phyloP scores from a whole-genome alignment of 2,888 invertebrate genomes.

The Cybosia mesomella region DNA sequence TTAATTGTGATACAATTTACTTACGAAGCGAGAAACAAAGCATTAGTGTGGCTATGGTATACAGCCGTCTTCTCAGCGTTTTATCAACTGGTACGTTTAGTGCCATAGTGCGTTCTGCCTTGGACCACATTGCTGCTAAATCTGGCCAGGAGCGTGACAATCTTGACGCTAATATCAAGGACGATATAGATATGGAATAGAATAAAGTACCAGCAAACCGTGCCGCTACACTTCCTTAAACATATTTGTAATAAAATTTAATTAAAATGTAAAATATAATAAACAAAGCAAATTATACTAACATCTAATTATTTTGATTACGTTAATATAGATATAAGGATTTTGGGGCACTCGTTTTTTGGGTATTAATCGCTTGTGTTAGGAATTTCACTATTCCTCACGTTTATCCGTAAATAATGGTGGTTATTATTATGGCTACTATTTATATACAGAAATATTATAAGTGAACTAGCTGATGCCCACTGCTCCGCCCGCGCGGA shows the following conservation, averaged over 20 bases:
- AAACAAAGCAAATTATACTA: no score
- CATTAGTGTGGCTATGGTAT: constrained; percentile 50
- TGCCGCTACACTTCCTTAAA: constrained; percentile 67
- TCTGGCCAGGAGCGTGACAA: constrained; percentile 59
- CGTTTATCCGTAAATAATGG: no score
- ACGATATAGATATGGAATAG: constrained; percentile 66
- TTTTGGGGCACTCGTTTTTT: no score
- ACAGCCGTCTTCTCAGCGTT: constrained; percentile 58
- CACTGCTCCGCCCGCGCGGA: no score
- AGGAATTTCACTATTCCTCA: no score
- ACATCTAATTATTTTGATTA: no score
- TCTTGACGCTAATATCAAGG: constrained; percentile 63
- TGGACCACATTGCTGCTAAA: constrained; percentile 59
- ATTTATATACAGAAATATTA: no score
- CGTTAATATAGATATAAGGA: no score
- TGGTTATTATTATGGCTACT: no score
- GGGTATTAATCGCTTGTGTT: no score
- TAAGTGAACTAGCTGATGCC: no score
- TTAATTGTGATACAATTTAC: constrained; percentile 27
- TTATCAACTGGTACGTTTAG: constrained; percentile 58
- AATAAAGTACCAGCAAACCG: constrained; percentile 73
- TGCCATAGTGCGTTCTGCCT: constrained; percentile 55
- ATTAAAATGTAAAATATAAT: no score
- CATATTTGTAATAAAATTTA: not conserved
- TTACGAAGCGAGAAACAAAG: constrained; percentile 56